Percentiles rank a stretch among this genome's conserved stretches.
These are phyloP conservation scores for Macrocentrus cingulum DNA, from an alignment of 1,140 invertebrate species.

Conservation along the genomic window DNA sequence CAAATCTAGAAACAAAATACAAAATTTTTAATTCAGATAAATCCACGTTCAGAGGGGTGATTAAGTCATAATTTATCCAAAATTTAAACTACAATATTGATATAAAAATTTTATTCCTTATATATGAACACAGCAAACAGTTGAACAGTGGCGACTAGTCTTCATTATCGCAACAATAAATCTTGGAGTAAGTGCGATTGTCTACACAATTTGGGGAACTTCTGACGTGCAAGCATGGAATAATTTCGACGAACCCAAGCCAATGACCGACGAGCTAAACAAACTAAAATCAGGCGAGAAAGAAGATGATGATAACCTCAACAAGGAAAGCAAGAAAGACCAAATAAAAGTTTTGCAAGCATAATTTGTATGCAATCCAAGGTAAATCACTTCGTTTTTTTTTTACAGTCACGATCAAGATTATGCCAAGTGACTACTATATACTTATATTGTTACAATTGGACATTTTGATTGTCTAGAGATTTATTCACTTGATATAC, in stretches of 20 bases:
- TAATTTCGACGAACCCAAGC: slow-evolving; percentile 31
- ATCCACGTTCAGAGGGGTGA: no score
- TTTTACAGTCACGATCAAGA: neutral
- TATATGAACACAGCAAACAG: slow-evolving; percentile 66
- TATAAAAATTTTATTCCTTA: no score
- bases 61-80: no score
- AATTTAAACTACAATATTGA: no score
- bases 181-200: slow-evolving; percentile 58
- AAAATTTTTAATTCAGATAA: no score
- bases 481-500: no score
- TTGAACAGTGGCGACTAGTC: slow-evolving; percentile 67
- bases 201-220: slow-evolving; percentile 63
- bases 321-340: neutral
- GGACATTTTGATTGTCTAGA: no score
- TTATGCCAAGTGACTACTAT: no score
- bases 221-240: slow-evolving; percentile 69
- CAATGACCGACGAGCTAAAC: slow-evolving; percentile 25
- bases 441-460: no score
- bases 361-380: neutral
- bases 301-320: neutral
- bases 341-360: neutral
- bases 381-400: neutral
- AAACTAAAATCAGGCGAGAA: slow-evolving; percentile 8
- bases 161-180: slow-evolving; percentile 63
- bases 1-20: no score